These are phyloP conservation scores for Sinonovacula constricta DNA, from an alignment of 1,140 invertebrate species.

Conservation along the genomic window DNA sequence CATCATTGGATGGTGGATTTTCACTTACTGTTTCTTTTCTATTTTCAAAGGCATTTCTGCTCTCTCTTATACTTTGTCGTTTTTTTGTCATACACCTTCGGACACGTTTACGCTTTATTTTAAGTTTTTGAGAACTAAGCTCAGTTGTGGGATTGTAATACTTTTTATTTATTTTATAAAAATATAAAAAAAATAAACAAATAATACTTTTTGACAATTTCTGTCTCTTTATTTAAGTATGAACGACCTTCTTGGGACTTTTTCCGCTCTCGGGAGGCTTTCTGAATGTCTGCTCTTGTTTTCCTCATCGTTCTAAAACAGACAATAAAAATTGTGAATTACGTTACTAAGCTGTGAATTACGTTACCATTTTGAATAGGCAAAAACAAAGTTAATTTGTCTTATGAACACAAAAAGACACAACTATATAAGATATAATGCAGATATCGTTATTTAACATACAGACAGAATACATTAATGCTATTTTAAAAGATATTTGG, in stretches of 20 bases:
- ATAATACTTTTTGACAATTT: too few relatives aligned
- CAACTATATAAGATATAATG: background rate
- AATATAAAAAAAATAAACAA: too few relatives aligned
- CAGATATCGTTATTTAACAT: background rate
- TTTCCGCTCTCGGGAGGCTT: constrained; percentile 2
- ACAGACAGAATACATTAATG: constrained; percentile 1
- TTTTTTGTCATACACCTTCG: constrained; percentile 5
- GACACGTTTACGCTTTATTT: background rate
- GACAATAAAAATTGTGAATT: constrained; percentile 13
- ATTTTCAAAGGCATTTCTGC: too few relatives aligned
- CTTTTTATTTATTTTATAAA: too few relatives aligned
- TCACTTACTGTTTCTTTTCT: too few relatives aligned
- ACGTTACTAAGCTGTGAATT: too few relatives aligned
- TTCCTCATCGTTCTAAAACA: constrained; percentile 15
- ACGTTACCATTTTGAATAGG: constrained; percentile 4
- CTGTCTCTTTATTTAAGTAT: too few relatives aligned
- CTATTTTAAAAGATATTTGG: background rate
- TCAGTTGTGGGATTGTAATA: too few relatives aligned
- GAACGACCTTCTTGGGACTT: constrained; percentile 8
- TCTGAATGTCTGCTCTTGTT: constrained; percentile 14
- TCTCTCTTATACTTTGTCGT: background rate
- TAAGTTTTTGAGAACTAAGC: too few relatives aligned
- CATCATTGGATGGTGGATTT: too few relatives aligned
- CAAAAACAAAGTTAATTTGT: too few relatives aligned
- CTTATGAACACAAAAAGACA: too few relatives aligned